Base-by-base conservation (phyloP, 2,888 invertebrate genomes). In the Clepsis dumicolana region DNA sequence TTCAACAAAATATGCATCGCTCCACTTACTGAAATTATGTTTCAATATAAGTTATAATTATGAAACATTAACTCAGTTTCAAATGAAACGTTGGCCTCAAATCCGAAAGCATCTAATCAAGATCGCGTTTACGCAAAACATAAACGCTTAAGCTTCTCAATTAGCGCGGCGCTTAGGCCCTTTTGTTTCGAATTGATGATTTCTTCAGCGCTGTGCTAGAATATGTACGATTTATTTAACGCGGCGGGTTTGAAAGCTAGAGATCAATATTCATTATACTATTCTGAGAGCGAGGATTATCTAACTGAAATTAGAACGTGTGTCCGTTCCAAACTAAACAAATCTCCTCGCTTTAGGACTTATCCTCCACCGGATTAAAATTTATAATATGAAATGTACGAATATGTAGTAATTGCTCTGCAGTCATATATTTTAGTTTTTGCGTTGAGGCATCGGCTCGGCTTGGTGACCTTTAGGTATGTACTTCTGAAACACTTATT, bases 371-470 rank as follows among this genome's bases (percentile, higher is more conserved):
- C 16, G 1, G 44, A 44, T 44, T 16, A 18, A 44, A 44, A 44
- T 18, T 41, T 16, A 41, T 44, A 44, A 41, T 44, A 44, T 44
- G 44, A 44, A 44, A 41, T n/a, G 38, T n/a, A 38, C n/a, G 16
- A 41, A 35, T 12, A 35, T 12, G 4, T 16, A 41, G 16, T 41
- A 41, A 29, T 29, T 41, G n/a, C n/a, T 41, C 41, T n/a, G 41
- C 16, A 4, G 16, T 10, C 4, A 4, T n/a, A n/a, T 14, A 14
- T 38, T 14, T 1, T 44, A 8, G 41, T 44, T 18, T 44, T 44
- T 18, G 44, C 38, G 38, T 38, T n/a, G 14, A 38, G 12, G 10
- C 14, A 10, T 35, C 12, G 32, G 2, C 12, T 35, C 2, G 1
- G 12, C 32, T 12, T 10, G 1, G 8, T 8, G 29, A 12, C 12